phyloP scores from a whole-genome alignment of 37 sponge, comb jelly and placozoan genomes.

The Spongilla lacustris region DNA sequence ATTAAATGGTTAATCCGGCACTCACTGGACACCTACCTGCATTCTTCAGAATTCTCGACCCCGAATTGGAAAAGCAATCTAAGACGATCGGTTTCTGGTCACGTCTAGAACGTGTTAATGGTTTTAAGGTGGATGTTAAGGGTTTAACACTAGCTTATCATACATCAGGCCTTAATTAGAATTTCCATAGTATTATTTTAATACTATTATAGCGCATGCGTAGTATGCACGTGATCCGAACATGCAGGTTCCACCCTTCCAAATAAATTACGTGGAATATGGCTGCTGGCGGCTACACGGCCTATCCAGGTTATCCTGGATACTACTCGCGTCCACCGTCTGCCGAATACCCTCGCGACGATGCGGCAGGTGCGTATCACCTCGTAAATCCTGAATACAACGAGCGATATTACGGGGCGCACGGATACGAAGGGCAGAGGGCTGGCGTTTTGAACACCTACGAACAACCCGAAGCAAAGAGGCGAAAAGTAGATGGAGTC shows the following conservation, averaged over 20 bases:
- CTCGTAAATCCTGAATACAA: slow-evolving; percentile 52
- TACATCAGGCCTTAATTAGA: background rate
- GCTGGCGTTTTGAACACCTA: slow-evolving; percentile 2
- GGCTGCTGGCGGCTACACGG: slow-evolving; percentile 13
- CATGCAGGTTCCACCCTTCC: background rate
- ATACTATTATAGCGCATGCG: too few relatives aligned
- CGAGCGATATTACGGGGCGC: slow-evolving; percentile 18
- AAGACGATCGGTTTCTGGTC: too few relatives aligned
- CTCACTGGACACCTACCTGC: too few relatives aligned
- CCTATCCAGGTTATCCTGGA: background rate
- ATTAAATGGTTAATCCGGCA: too few relatives aligned
- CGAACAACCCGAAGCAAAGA: slow-evolving; percentile 37
- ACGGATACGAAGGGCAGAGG: slow-evolving; percentile 33
- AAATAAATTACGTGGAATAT: background rate
- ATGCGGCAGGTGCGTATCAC: background rate
- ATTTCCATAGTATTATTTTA: too few relatives aligned
- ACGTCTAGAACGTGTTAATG: too few relatives aligned
- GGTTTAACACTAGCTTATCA: too few relatives aligned
- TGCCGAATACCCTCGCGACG: background rate
- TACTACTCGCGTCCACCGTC: background rate
- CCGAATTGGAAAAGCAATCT: too few relatives aligned
- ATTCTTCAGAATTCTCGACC: too few relatives aligned
- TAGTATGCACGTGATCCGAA: background rate
- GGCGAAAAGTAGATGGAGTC: slow-evolving; percentile 37
- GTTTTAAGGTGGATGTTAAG: too few relatives aligned